These are phyloP conservation scores for Orycteropus afer DNA, from an alignment of 2,113 vertebrate genomes.

Conservation along the genomic window DNA sequence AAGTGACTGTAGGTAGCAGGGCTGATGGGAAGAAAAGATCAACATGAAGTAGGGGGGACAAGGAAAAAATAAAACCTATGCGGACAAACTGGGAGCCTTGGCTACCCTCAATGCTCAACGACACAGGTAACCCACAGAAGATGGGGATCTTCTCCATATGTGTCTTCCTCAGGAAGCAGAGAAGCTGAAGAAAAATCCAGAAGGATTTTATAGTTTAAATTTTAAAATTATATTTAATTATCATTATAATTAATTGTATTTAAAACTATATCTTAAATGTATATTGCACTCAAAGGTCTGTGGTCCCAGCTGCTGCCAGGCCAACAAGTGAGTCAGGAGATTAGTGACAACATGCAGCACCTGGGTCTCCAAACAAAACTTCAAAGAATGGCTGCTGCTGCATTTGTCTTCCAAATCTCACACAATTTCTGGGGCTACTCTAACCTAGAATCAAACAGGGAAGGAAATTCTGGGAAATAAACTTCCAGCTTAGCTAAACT, in stretches of 20 bases:
- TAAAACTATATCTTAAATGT: too few species aligned
- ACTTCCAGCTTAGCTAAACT: background rate
- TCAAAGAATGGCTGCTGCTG: background rate
- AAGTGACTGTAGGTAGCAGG: background rate
- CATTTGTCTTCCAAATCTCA: background rate
- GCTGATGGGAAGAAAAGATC: background rate
- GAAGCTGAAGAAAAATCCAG: background rate
- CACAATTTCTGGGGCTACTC: background rate
- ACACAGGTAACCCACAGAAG: background rate
- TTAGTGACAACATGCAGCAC: background rate
- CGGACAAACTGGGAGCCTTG: background rate
- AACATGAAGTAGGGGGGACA: background rate
- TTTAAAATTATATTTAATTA: too few species aligned
- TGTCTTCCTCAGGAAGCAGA: background rate
- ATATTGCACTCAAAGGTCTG: background rate
- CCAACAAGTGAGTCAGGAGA: too few species aligned
- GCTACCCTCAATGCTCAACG: background rate
- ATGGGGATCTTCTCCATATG: rapidly evolving
- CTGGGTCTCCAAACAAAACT: background rate
- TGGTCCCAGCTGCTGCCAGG: background rate
- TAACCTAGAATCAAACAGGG: background rate
- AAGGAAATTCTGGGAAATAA: background rate
- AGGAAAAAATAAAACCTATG: background rate
- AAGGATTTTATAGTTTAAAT: too few species aligned
- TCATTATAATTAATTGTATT: too few species aligned